phyloP scores from a whole-genome alignment of 2,888 invertebrate genomes.

The Polymixis lichenea region DNA sequence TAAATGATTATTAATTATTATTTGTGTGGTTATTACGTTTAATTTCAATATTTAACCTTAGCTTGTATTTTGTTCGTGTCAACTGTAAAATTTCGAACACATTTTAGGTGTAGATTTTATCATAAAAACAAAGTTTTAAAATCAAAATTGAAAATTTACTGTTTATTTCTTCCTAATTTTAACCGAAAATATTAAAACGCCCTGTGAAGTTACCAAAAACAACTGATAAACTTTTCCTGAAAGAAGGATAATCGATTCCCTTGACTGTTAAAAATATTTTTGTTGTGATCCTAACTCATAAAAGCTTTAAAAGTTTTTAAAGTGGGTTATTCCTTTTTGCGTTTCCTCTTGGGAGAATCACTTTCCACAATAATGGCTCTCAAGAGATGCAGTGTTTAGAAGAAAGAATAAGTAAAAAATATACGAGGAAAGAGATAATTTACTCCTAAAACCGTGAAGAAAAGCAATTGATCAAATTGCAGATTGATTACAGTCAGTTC shows the following conservation, averaged over 20 bases:
- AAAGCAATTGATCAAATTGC: background rate
- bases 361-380: slow-evolving; percentile 9
- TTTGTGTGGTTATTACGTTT: slow-evolving; percentile 1
- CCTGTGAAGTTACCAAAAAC: slow-evolving; percentile 29
- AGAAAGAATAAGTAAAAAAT: background rate
- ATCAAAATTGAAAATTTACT: background rate
- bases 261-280: slow-evolving; percentile 16
- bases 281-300: slow-evolving; percentile 18
- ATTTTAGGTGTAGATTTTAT: background rate
- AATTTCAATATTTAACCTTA: background rate
- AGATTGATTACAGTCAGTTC: slow-evolving; percentile 9
- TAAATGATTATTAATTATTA: slow-evolving; percentile 21
- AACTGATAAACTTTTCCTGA: background rate
- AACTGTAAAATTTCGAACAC: background rate
- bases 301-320: slow-evolving; percentile 29
- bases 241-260: slow-evolving; percentile 14
- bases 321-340: slow-evolving; percentile 10
- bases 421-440: background rate
- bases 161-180: background rate
- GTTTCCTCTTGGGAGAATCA: background rate
- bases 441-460: background rate
- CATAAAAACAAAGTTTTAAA: background rate
- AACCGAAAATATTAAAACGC: background rate
- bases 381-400: background rate
- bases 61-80: background rate